Evolutionary conservation across 2,113 vertebrate genomes (phyloP).

Genomic region (Pongo abelii): DNA sequence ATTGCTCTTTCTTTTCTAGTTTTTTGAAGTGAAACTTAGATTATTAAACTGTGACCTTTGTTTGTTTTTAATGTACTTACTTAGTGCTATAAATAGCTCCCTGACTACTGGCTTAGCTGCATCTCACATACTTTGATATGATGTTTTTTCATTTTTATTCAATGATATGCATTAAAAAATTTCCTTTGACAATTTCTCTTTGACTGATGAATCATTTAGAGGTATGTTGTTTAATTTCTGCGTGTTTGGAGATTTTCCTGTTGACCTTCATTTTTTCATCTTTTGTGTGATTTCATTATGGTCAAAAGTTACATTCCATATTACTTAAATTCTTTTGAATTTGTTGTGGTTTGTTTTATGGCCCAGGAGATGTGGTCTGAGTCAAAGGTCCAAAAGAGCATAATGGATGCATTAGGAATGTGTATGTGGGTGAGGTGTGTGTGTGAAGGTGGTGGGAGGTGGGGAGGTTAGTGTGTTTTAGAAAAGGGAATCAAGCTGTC

Average conservation of each 20-base stretch:
- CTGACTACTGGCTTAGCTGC: neutral
- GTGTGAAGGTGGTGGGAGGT: neutral
- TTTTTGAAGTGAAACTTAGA: neutral
- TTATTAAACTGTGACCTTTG: neutral
- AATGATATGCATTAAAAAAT: neutral
- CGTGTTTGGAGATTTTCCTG: neutral
- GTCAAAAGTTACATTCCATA: neutral
- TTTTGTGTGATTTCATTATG: neutral
- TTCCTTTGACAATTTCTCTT: neutral
- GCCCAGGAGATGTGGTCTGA: neutral
- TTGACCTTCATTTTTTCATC: neutral
- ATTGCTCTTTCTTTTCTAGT: neutral
- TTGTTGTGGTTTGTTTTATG: neutral
- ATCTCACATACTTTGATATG: neutral
- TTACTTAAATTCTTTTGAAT: neutral
- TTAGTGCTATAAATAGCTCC: neutral
- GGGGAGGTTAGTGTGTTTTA: neutral
- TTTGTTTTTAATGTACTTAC: neutral
- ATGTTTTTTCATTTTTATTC: neutral
- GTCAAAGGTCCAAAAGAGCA: neutral
- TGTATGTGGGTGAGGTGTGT: neutral
- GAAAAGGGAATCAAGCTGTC: neutral
- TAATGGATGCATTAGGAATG: neutral
- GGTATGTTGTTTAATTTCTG: neutral
- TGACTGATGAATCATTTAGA: neutral